A percentile compares a stretch with the other conserved stretches of the same genome.
Conservation (phyloP, 2,888 invertebrate genomes). For the Ischnus inquisitorius region DNA sequence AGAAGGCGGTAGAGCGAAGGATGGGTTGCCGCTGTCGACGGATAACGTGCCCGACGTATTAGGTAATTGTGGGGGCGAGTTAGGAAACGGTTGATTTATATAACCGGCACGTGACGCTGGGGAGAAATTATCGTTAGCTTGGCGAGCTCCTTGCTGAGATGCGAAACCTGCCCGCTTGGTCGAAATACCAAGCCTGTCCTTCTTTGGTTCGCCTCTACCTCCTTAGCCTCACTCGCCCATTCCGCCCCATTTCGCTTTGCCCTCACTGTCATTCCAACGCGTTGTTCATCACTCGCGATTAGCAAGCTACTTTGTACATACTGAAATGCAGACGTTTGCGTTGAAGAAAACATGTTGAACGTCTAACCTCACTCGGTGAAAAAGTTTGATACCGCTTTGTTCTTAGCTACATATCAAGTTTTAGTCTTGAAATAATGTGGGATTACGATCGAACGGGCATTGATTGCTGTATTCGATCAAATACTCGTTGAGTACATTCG, state of each 20-base stretch:
- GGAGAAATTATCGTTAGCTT: constrained; percentile 82
- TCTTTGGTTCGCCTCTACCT: constrained; percentile 23
- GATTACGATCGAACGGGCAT: not conserved
- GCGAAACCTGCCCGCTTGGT: constrained; percentile 44
- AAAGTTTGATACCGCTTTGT: not conserved
- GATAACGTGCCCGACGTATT: constrained; percentile 80
- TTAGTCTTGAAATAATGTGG: not conserved
- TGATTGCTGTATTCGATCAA: not conserved
- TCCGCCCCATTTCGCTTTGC: not conserved
- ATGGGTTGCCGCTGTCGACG: constrained; percentile 72
- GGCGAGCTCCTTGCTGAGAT: constrained; percentile 50
- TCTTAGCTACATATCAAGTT: not conserved
- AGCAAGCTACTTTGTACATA: not conserved
- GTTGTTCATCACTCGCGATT: not conserved
- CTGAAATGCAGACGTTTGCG: not conserved
- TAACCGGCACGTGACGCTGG: constrained; percentile 82
- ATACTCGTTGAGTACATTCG: not conserved
- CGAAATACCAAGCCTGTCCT: constrained; percentile 29
- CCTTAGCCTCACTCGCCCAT: constrained; percentile 9
- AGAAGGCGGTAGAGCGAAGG: constrained; percentile 58
- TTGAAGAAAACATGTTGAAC: not conserved
- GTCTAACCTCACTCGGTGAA: not conserved
- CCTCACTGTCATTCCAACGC: not conserved
- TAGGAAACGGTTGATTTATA: constrained; percentile 81
- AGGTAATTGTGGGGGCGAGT: constrained; percentile 81